Base-by-base conservation (phyloP, 2,797 vertebrate genomes). In the Anableps anableps region DNA sequence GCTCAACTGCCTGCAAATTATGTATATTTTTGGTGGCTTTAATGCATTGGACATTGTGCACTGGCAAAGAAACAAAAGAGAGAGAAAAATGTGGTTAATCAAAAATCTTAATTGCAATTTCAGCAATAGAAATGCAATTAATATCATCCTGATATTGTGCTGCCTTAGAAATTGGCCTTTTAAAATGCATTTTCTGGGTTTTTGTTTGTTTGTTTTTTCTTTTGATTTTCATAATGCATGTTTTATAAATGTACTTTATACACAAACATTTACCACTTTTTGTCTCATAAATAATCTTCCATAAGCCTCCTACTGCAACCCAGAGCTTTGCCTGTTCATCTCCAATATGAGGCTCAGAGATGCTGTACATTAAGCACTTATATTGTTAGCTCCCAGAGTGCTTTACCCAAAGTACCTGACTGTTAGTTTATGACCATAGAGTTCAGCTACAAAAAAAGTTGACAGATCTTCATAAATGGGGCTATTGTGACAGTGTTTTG, bases 401-500 rank as follows among this genome's bases (percentile, higher is more conserved):
- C 66, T 70, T 71, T n/a, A 45, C 68, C 68, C 26, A 71, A 13
- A 29, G 13, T 9, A 7, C 66, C 38, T 26, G 26, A n/a, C 41
- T 71, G 14, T 60, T 31, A 31, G 41, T 29, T 47, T n/a, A 45
- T 16, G 68, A 45, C 6, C 5, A 9, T 71, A 7, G 14, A 26
- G 2, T 70, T 43, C 23, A 70, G 10, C 66, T 70, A 26, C 23
- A 26, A 41, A 66, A 68, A 23, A 41, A 31, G 5, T 38, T 7
- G 9, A 41, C 51, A 47, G 19, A 47, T 77, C 41, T 45, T 29
- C 41, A 51, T 51, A 78, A 89, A 90, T 64, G 76, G 83, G 88
- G 86, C 82, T 84, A 68, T 76, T 81, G 81, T 88, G 66, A 72
- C 50, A 19, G 38, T 23, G 58, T 79, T 85, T 66, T 81, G 47